These are phyloP conservation scores for Bos javanicus DNA, from an alignment of 2,113 vertebrate species.

Conservation along the genomic window DNA sequence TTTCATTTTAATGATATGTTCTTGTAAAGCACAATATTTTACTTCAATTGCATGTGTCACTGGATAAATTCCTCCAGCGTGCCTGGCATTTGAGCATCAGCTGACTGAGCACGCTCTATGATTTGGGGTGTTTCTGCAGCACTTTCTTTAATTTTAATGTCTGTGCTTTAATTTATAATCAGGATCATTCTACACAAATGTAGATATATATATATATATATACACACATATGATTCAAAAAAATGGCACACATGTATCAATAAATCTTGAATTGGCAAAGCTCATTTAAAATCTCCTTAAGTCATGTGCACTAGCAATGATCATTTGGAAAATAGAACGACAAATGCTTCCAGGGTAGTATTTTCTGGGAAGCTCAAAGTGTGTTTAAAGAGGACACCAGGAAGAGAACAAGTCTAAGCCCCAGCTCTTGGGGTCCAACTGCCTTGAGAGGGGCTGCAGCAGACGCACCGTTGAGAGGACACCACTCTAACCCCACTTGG, in stretches of 20 bases:
- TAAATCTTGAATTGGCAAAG: slow-evolving; percentile 57
- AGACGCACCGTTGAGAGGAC: fast-evolving
- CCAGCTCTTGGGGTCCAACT: not conserved
- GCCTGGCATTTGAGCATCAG: slow-evolving; percentile 80
- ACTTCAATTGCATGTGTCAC: slow-evolving; percentile 77
- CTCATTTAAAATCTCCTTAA: slow-evolving; percentile 57
- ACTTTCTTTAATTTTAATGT: slow-evolving; percentile 38
- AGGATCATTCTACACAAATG: slow-evolving; percentile 53
- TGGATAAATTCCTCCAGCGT: slow-evolving; percentile 78
- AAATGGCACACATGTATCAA: slow-evolving; percentile 30
- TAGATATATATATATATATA: not conserved
- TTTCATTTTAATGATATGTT: slow-evolving; percentile 81
- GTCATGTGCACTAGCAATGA: not conserved
- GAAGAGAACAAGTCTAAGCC: not conserved
- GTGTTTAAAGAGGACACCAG: not conserved
- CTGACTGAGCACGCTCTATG: slow-evolving; percentile 67
- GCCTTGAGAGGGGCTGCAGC: not conserved
- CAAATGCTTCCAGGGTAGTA: not conserved
- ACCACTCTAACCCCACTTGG: fast-evolving
- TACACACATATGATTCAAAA: slow-evolving; percentile 37
- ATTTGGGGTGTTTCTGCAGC: slow-evolving; percentile 67
- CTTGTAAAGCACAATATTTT: slow-evolving; percentile 83
- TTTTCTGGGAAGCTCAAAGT: not conserved
- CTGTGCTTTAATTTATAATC: slow-evolving; percentile 67
- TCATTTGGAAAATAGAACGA: not conserved